Conservation (phyloP, 2,888 invertebrate genomes). For the Nematopogon swammerdamellus region DNA sequence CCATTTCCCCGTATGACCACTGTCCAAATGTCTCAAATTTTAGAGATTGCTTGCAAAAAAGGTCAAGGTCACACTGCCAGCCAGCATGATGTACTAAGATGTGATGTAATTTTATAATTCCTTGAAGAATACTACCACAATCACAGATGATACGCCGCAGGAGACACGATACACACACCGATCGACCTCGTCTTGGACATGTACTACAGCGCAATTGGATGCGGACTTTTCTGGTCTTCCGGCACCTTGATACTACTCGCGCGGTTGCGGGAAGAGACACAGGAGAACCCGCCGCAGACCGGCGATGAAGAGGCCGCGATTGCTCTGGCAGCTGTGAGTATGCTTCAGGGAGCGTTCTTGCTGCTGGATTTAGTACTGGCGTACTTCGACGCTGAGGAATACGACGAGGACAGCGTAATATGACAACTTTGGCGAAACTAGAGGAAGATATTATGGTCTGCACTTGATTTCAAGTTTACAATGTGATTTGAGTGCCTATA, state of each 20-base stretch:
- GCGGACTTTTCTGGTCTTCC: slow-evolving; percentile 28
- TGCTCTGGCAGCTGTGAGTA: slow-evolving; percentile 24
- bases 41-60: too few relatives aligned
- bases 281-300: slow-evolving; percentile 25
- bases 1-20: too few relatives aligned
- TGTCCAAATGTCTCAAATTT: too few relatives aligned
- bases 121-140: too few relatives aligned
- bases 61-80: too few relatives aligned
- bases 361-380: slow-evolving; percentile 40
- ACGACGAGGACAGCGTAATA: slow-evolving; percentile 37
- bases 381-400: slow-evolving; percentile 44
- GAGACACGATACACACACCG: slow-evolving; percentile 41
- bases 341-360: slow-evolving; percentile 31
- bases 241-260: slow-evolving; percentile 31
- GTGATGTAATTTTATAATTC: too few relatives aligned
- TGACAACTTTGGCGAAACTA: slow-evolving; percentile 16
- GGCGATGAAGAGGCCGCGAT: slow-evolving; percentile 29
- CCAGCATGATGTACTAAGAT: too few relatives aligned
- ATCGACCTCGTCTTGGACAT: slow-evolving; percentile 47
- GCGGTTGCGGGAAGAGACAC: slow-evolving; percentile 19
- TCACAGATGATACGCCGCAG: too few relatives aligned
- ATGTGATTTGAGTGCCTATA: too few relatives aligned
- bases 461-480: too few relatives aligned
- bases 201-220: slow-evolving; percentile 38
- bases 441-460: too few relatives aligned